phyloP scores from a whole-genome alignment of 2,113 vertebrate genomes.

The Kryptolebias marmoratus region DNA sequence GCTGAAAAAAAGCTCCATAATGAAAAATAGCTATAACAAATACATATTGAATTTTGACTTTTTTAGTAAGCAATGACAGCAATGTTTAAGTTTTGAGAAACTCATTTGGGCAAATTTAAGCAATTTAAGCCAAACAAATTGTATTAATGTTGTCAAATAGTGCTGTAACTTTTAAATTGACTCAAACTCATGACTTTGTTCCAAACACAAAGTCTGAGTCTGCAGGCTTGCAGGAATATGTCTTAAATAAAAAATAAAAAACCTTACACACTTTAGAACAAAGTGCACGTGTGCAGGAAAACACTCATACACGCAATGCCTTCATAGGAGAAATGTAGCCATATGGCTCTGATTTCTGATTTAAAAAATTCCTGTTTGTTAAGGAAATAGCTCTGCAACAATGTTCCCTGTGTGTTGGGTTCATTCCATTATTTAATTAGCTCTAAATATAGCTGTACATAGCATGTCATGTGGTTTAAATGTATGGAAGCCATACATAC shows the following conservation, averaged over 20 bases:
- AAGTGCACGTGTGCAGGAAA: constrained; percentile 7
- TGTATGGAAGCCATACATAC: constrained; percentile 54
- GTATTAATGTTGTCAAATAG: not conserved
- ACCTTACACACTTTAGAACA: constrained; percentile 34
- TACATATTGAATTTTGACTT: not conserved
- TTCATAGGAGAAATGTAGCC: constrained; percentile 27
- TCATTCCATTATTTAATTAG: constrained; percentile 53
- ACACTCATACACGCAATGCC: not conserved
- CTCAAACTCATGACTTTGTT: constrained; percentile 3
- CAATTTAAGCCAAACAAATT: not conserved
- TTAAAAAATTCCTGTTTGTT: constrained; percentile 47
- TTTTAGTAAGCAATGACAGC: not conserved
- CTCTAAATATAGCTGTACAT: constrained; percentile 19
- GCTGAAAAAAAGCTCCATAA: not conserved
- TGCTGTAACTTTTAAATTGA: constrained; percentile 8
- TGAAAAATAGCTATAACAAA: not conserved
- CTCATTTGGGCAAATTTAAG: not conserved
- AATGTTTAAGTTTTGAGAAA: not conserved
- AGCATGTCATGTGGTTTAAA: constrained; percentile 35
- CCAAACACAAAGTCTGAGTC: constrained; percentile 39
- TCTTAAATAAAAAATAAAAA: constrained; percentile 38
- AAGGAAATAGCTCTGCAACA: constrained; percentile 46
- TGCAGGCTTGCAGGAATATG: not conserved
- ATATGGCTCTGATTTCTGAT: constrained; percentile 49
- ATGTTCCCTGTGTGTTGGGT: constrained; percentile 36